Conservation (phyloP, 1,140 invertebrate genomes). For the Lithobius niger region DNA sequence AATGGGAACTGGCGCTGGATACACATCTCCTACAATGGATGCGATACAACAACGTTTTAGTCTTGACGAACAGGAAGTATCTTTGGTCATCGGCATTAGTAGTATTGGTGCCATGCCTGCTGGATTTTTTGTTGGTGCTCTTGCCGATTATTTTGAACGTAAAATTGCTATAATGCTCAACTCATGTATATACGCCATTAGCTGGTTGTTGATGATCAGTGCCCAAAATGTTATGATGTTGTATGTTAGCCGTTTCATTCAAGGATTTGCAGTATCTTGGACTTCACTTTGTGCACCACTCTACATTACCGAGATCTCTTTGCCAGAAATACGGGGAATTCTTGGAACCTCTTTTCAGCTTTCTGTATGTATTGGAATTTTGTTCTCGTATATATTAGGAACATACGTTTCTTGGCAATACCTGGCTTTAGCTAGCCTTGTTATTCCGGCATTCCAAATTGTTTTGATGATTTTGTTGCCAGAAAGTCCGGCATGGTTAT, state of each 20-base stretch:
- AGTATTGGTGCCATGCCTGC: slow-evolving; percentile 71
- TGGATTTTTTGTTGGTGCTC: slow-evolving; percentile 62
- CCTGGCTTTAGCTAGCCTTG: slow-evolving; percentile 16
- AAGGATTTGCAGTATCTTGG: slow-evolving; percentile 73
- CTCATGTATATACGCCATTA: slow-evolving; percentile 59
- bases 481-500: slow-evolving; percentile 22
- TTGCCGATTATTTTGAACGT: slow-evolving; percentile 71
- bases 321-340: slow-evolving; percentile 74
- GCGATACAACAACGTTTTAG: neutral
- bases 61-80: slow-evolving; percentile 38
- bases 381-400: slow-evolving; percentile 37
- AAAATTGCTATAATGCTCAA: slow-evolving; percentile 62
- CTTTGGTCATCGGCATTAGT: slow-evolving; percentile 82
- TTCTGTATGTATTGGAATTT: slow-evolving; percentile 79
- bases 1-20: neutral
- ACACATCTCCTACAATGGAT: neutral
- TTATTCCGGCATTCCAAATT: slow-evolving; percentile 41
- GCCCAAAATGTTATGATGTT: slow-evolving; percentile 57
- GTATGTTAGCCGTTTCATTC: slow-evolving; percentile 53
- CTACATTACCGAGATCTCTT: slow-evolving; percentile 82
- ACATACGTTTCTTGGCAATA: slow-evolving; percentile 21
- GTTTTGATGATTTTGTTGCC: slow-evolving; percentile 31
- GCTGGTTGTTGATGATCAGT: slow-evolving; percentile 61
- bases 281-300: slow-evolving; percentile 72
- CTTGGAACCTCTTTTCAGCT: slow-evolving; percentile 52